Evolutionary conservation across 2,888 invertebrate species (phyloP), one percentile per base, ranked within the genome.

Genomic region (Drosophila phalerata): DNA sequence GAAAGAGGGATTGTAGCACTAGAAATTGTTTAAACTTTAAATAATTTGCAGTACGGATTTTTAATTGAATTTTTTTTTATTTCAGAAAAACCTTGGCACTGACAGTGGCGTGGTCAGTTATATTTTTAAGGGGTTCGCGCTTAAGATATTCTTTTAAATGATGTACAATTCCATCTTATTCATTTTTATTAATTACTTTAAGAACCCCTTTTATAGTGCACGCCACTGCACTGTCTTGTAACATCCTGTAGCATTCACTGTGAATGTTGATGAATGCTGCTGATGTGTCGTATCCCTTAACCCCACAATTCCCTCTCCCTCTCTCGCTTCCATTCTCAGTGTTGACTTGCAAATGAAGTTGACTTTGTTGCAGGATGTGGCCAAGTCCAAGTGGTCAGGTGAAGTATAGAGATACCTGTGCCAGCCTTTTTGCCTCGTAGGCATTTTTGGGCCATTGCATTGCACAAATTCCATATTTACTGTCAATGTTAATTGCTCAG

Each of bases 391-490:
- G 42, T 22, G 48, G 25, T 42, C 48, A 51, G 53, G 30, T 47
- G 32, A n/a, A 56, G 43, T 40, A 30, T 19, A 25, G 45, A 34
- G 49, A 48, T 56, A 61, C 62, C 53, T 55, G 62, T 48, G 22
- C 67, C 40, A 45, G 72, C 45, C 45, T 34, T 17, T 9, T 51
- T 73, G 87, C 87, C 88, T 75, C 57, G 79, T 78, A 86, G 85
- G 88, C 88, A 85, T 84, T 86, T 86, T 86, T 76, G 79, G 66
- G 66, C 53, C 48, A 65, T 57, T 65, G 74, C 57, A 68, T 67
- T 74, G 76, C 75, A 63, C 77, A 88, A 88, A 88, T 85, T 88
- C 85, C 85, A 85, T 85, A 85, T 85, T 85, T 85, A 88, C 85
- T 85, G 85, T 79, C 85, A 88, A 81, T 81, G 85, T 88, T 88